phyloP scores from a whole-genome alignment of 2,113 vertebrate genomes.

The Osmerus mordax region DNA sequence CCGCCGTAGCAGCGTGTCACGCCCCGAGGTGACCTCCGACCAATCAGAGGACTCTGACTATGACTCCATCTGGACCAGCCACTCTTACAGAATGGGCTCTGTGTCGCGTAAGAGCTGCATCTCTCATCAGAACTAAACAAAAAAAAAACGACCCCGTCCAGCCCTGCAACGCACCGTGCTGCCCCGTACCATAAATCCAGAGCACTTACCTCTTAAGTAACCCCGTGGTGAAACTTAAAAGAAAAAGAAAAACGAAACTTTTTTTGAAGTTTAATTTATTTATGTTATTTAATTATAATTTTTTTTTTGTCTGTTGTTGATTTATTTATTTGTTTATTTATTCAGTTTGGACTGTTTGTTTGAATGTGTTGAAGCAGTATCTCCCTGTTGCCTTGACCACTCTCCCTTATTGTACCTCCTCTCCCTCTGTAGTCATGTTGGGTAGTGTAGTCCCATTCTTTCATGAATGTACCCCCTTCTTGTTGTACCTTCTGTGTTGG shows the following conservation, averaged over 20 bases:
- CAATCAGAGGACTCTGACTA: slow-evolving; percentile 99
- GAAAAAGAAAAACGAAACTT: background rate
- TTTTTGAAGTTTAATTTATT: slow-evolving; percentile 77
- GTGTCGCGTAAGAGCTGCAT: slow-evolving; percentile 99
- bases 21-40: slow-evolving; percentile 92
- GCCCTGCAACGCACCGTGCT: slow-evolving; percentile 60
- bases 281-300: slow-evolving; percentile 66
- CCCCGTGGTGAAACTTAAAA: slow-evolving; percentile 43
- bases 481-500: slow-evolving; percentile 50
- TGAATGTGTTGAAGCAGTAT: slow-evolving; percentile 57
- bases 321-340: slow-evolving; percentile 60
- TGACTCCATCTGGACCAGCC: slow-evolving; percentile 99
- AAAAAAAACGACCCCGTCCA: slow-evolving; percentile 56
- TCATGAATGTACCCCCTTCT: slow-evolving; percentile 64
- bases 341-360: slow-evolving; percentile 24
- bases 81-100: slow-evolving; percentile 99
- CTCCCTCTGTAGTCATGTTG: slow-evolving; percentile 67
- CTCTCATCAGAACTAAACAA: slow-evolving; percentile 98
- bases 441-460: slow-evolving; percentile 52
- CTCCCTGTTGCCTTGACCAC: slow-evolving; percentile 74
- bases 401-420: slow-evolving; percentile 69
- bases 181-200: slow-evolving; percentile 46
- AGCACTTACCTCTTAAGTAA: slow-evolving; percentile 72
- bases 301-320: slow-evolving; percentile 51
- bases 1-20: slow-evolving; percentile 96